Base-by-base conservation (phyloP, 2,113 vertebrate genomes). In the Clinocottus analis region DNA sequence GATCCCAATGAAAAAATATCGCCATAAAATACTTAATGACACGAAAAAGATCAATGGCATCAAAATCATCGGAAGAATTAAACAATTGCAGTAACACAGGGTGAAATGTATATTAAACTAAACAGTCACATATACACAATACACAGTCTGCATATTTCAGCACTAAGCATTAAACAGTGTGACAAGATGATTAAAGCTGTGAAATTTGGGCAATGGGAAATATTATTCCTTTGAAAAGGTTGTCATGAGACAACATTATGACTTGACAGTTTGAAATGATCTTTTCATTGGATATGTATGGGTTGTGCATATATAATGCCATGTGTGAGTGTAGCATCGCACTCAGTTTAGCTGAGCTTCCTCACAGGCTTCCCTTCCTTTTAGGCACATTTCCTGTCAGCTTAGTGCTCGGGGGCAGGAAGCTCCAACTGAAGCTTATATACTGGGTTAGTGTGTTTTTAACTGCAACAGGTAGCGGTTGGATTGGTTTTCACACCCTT, bases 401-500 rank as follows among this genome's bases (percentile, higher is more conserved):
- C 60, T 77, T 47, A 14, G 27, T 67, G 77, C 72, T 78, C 37
- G 58, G 21, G 75, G 79, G 43, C 77, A 86, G 79, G 80, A 87
- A 84, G 67, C 65, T 71, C 27, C 62, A 53, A 64, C 64, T 77
- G 70, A 29, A 0, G 1, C 80, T 69, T 8, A 14, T 13, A 23
- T 31, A 31, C 47, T 55, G 31, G 53, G 27, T 73, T 68, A 47
- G 33, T 79, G 78, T 80, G 25, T 81, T 80, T 79, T 73, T 41
- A 14, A 56, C 51, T 74, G 75, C 77, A 85, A 60, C 84, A 87
- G 77, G 78, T 89, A 69, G 85, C 73, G 31, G 53, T 25, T 73
- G 55, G 73, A 9, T 76, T 72, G 69, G 61, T 56, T 88, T 88
- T 75, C 84, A 89, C 43, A 41, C n/a, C 23, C 64, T 88, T 91